phyloP scores from a whole-genome alignment of 1,140 invertebrate genomes.

The Drosophila mojavensis region DNA sequence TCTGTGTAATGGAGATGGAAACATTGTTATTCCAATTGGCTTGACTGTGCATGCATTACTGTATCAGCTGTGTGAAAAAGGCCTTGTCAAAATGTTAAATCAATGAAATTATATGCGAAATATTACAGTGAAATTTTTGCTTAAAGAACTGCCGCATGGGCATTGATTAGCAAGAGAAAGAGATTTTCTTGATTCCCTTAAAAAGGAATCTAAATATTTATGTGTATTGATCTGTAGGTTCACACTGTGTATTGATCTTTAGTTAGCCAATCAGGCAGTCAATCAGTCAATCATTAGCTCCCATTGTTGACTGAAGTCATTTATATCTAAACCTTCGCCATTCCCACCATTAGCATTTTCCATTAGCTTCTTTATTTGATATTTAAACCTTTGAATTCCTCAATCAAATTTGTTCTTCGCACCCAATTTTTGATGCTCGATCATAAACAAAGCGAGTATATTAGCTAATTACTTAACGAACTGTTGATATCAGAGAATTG shows the following conservation, averaged over 20 bases:
- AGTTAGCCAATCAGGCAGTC: not conserved
- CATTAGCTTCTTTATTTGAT: not conserved
- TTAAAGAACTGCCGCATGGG: no score
- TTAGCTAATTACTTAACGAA: no score
- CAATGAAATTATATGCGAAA: not conserved
- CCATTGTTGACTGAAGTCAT: not conserved
- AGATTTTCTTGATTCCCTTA: no score
- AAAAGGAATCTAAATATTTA: no score
- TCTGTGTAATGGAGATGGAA: slow-evolving; percentile 26
- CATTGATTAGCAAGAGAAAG: no score
- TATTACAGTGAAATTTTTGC: no score
- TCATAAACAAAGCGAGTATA: no score
- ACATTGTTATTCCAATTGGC: slow-evolving; percentile 27
- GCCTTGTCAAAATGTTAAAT: not conserved
- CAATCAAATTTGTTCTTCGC: not conserved
- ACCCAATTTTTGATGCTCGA: not conserved
- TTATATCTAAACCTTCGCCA: not conserved
- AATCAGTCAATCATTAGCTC: not conserved
- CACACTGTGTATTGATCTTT: not conserved
- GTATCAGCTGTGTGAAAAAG: not conserved
- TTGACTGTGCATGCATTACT: slow-evolving; percentile 4
- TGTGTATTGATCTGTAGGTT: not conserved
- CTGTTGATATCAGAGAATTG: no score
- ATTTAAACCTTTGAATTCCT: not conserved
- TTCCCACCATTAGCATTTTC: not conserved